Evolutionary conservation across 2,888 invertebrate species (phyloP), one percentile per base, ranked within the genome.

Genomic region (Rhodophaea formosa): DNA sequence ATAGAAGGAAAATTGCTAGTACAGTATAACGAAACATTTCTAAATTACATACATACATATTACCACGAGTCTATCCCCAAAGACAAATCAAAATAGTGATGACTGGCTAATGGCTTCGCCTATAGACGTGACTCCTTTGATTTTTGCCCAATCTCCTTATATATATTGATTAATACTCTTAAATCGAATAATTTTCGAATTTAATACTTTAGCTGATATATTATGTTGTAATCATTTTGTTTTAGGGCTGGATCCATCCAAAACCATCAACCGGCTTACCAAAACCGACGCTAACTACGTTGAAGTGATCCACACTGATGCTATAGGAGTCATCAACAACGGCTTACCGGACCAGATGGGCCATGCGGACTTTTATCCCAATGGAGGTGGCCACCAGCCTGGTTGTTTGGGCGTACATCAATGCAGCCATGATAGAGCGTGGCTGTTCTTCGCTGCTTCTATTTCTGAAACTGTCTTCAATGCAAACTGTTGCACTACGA

Each of bases 361-460:
- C 0, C 95, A 97, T 75, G 94, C 96, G 0, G 97, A 98, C 84
- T 97, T 97, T 84, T 97, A 94, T 80, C 96, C 96, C 0, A 98
- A 97, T 71, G 97, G 97, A 0, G 97, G 97, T 0, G 92, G 93
- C 53, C 93, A 93, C 70, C 97, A 90, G 63, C 89, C 88, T 0
- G 89, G 88, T 0, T 88, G 89, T 54, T 8, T 70, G 0, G 72
- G 64, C 8, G 12, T 8, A 6, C 70, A 77, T 49, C 7, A 62
- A 0, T 87, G 86, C 62, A 71, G 70, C 58, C 86, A 86, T 58
- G 71, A 79, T 42, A 74, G 85, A 3, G 78, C 86, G 0, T 82
- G 72, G 65, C 77, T 84, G 49, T 47, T 85, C 1, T 78, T 74
- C n/a, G 56, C 77, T 10, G 84, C 82, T 0, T 74, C 83, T 0